phyloP scores from a whole-genome alignment of 2,797 vertebrate genomes.

The Limnodromus scolopaceus region DNA sequence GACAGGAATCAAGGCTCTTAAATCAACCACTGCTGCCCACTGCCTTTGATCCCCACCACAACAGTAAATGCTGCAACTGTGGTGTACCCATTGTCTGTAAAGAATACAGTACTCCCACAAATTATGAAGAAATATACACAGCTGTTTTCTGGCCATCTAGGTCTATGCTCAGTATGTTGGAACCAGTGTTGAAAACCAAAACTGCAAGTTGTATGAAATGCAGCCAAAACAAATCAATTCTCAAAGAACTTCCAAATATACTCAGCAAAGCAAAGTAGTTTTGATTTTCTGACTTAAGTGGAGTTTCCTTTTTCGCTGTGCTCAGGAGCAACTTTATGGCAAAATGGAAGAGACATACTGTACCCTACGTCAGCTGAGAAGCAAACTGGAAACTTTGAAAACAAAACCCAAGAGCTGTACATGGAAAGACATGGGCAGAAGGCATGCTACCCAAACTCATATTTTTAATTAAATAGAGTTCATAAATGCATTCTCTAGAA shows the following conservation, averaged over 20 bases:
- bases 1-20: neutral
- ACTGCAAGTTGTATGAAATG: neutral
- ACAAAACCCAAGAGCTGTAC: neutral
- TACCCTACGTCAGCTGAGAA: neutral
- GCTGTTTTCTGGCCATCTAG: neutral
- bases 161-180: neutral
- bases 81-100: neutral
- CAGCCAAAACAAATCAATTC: neutral
- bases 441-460: neutral
- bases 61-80: neutral
- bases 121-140: neutral
- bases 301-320: neutral
- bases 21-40: neutral
- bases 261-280: neutral
- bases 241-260: neutral
- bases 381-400: neutral
- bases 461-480: neutral
- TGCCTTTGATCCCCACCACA: neutral
- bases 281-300: neutral
- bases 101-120: fast-evolving
- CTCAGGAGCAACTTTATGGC: neutral
- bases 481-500: neutral
- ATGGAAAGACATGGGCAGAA: neutral
- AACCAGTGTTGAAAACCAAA: neutral
- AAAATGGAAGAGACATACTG: neutral